Percentiles rank a stretch among this genome's conserved stretches.
These are phyloP conservation scores for Clytia hemisphaerica DNA, from an alignment of 30 jellyfish, hydroid and myxozoan genomes.

Conservation along the genomic window DNA sequence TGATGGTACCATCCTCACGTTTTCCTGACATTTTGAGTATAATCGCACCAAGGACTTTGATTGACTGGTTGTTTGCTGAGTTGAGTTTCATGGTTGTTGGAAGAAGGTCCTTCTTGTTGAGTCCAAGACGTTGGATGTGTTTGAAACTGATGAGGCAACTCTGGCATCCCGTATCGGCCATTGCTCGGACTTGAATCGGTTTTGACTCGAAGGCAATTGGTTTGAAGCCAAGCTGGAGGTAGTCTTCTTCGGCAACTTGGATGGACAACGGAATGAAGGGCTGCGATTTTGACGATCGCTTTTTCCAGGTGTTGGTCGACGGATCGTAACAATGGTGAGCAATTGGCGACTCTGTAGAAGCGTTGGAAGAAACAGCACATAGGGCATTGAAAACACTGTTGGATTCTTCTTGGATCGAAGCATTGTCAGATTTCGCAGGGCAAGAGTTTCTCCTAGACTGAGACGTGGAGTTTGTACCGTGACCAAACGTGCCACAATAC, in stretches of 20 bases:
- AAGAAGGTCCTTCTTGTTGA: neutral
- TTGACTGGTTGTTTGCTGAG: neutral
- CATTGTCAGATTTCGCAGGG: too few species aligned
- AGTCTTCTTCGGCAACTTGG: neutral
- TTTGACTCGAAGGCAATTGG: neutral
- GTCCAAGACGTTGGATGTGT: conserved; percentile 7
- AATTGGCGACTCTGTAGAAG: neutral
- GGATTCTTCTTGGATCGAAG: too few species aligned
- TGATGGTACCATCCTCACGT: neutral
- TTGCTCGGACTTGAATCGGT: neutral
- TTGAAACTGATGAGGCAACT: conserved; percentile 7
- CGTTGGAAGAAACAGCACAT: conserved; percentile 3
- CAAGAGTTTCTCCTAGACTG: too few species aligned
- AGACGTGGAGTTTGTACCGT: too few species aligned
- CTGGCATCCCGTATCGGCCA: neutral
- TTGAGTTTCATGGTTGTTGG: conserved; percentile 5
- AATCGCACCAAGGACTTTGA: neutral
- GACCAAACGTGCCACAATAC: too few species aligned
- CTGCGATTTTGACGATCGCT: conserved; percentile 8
- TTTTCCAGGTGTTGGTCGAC: conserved; percentile 1
- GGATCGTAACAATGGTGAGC: conserved; percentile 5
- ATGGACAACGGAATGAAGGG: conserved; percentile 6
- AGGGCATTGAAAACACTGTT: too few species aligned
- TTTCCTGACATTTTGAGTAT: neutral
- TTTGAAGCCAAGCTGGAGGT: neutral